Base-by-base conservation (phyloP, 2,888 invertebrate genomes). In the Parnassius apollo region DNA sequence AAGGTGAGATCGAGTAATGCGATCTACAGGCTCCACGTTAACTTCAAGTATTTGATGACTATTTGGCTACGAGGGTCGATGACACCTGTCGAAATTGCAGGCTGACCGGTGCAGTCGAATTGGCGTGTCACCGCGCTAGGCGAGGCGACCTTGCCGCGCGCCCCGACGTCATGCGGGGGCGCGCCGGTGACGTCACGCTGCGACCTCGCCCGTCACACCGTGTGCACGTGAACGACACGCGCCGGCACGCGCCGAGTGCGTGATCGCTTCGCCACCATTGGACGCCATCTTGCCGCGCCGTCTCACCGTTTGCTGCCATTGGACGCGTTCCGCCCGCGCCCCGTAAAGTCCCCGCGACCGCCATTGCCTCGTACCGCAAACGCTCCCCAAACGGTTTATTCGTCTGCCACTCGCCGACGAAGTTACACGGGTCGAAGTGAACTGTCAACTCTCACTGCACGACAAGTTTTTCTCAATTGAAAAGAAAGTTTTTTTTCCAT, bases 211-310 rank as follows among this genome's bases (percentile, higher is more conserved):
- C 87, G 94, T 94, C 96, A 96, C 94, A 93, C 94, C 87, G 86
- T 86, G 94, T 93, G 93, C 96, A 97, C 96, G 96, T 96, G 96
- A 96, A 96, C 94, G 94, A 82, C 94, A 94, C 93, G 94, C 94
- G 89, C 86, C 79, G 86, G 93, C 96, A 96, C 95, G 96, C 95
- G 93, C 91, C 85, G 86, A 88, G 89, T 93, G 95, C 94, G 94
- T 96, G 96, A 94, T 93, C 93, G 81, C 80, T 69, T 59, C 66
- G 59, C 76, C 70, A 76, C 79, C 80, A 95, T 95, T 95, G 95
- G 96, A 75, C 80, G 78, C 70, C 72, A 68, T 82, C 80, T 94
- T 92, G 96, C 95, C 94, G 95, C 96, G 96, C 94, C 94, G 94
- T 83, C 74, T 81, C 77, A 72, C 76, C 79, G 94, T 95, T 94